phyloP scores from a whole-genome alignment of 2,113 vertebrate genomes.

The Phalacrocorax brasilianus region DNA sequence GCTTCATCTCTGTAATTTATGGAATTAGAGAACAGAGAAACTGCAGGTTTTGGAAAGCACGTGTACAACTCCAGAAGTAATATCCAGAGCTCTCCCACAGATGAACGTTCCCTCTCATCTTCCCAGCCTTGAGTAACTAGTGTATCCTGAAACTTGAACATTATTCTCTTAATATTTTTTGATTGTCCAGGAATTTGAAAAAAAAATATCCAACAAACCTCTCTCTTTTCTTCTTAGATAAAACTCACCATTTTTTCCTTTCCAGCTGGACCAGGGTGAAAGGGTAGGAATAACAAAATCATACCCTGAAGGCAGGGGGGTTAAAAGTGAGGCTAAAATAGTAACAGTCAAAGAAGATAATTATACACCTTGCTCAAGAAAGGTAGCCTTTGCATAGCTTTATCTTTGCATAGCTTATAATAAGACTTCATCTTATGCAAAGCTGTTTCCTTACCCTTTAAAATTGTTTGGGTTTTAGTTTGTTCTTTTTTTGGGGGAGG shows the following conservation, averaged over 20 bases:
- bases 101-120: not conserved
- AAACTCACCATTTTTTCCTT: not conserved
- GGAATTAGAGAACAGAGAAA: not conserved
- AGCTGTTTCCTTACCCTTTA: not conserved
- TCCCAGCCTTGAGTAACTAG: not conserved
- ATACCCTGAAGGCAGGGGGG: not conserved
- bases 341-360: not conserved
- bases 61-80: not conserved
- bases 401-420: not conserved
- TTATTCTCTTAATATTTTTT: not conserved
- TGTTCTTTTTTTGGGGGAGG: rapidly evolving
- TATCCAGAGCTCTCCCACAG: not conserved
- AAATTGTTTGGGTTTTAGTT: not conserved
- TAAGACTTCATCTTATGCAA: not conserved
- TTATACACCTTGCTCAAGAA: not conserved
- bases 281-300: not conserved
- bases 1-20: not conserved
- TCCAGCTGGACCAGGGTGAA: not conserved
- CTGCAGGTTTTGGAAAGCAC: not conserved
- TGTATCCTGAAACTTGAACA: rapidly evolving
- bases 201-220: not conserved
- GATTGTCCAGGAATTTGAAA: not conserved
- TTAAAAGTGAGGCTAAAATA: not conserved
- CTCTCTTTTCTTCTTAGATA: not conserved
- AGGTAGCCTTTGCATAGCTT: not conserved